Conservation (phyloP, 2,113 vertebrate genomes). For the Rhea pennata region DNA sequence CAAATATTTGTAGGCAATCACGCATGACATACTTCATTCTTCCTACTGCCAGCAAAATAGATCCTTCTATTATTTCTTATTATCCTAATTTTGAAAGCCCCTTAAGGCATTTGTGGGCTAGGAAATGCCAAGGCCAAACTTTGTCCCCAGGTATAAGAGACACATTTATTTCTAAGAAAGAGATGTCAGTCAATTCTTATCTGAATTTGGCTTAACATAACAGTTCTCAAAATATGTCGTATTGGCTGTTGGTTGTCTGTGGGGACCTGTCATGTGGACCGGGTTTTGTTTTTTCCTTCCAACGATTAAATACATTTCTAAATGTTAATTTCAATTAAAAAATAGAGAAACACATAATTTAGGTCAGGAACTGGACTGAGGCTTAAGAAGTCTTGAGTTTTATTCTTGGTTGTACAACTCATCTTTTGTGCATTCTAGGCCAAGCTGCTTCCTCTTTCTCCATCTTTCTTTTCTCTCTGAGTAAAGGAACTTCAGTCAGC, state of each 20-base stretch:
- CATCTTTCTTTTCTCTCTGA: neutral
- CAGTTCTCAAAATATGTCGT: neutral
- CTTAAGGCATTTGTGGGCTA: neutral
- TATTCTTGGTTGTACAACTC: neutral
- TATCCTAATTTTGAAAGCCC: slow-evolving; percentile 5
- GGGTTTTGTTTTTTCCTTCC: neutral
- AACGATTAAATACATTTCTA: neutral
- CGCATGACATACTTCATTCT: neutral
- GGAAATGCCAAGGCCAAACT: neutral
- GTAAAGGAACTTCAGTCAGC: neutral
- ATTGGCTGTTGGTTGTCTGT: neutral
- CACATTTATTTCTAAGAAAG: neutral
- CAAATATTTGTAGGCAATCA: neutral
- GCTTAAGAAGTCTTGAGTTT: neutral
- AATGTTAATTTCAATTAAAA: slow-evolving; percentile 15
- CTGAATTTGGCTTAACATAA: neutral
- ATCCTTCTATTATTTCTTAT: neutral
- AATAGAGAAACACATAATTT: neutral
- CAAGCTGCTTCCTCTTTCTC: neutral
- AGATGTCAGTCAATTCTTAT: neutral
- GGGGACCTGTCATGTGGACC: neutral
- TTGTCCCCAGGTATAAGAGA: neutral
- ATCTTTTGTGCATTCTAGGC: neutral
- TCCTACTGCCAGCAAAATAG: neutral
- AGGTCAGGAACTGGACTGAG: neutral